phyloP scores from a whole-genome alignment of 92 coral and sea anemone species.

The Siderastrea radians region DNA sequence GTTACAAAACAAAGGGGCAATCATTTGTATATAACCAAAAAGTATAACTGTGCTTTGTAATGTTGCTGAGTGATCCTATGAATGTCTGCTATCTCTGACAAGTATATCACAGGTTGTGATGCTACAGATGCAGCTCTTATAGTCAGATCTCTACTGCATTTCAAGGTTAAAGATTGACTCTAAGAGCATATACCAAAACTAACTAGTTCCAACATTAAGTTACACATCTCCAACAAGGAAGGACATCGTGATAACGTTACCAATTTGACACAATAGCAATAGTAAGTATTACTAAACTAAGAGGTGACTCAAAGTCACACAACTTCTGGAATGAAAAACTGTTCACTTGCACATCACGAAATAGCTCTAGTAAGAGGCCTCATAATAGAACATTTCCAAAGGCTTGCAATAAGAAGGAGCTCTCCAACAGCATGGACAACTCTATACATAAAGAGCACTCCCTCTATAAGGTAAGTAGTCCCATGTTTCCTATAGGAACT shows the following conservation, averaged over 20 bases:
- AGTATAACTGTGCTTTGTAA: neutral
- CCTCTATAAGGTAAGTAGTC: slow-evolving; percentile 7
- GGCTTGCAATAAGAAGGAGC: slow-evolving; percentile 17
- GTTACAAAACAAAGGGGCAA: neutral
- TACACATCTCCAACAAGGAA: neutral
- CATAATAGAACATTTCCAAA: slow-evolving; percentile 1
- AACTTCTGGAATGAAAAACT: slow-evolving; percentile 3
- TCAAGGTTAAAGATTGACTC: neutral
- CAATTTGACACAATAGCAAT: slow-evolving; percentile 1
- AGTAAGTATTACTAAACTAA: neutral
- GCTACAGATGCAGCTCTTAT: neutral
- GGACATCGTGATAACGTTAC: neutral
- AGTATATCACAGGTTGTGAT: neutral
- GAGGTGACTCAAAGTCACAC: slow-evolving; percentile 25
- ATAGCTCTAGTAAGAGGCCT: slow-evolving; percentile 11
- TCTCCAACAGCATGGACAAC: slow-evolving; percentile 18
- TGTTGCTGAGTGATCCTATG: neutral
- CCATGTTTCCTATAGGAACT: neutral
- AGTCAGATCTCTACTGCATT: neutral
- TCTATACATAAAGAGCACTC: slow-evolving; percentile 32
- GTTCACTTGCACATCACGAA: slow-evolving; percentile 6
- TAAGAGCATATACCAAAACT: neutral
- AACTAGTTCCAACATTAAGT: neutral
- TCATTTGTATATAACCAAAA: slow-evolving; percentile 3
- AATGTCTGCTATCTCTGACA: neutral